Evolutionary conservation across 2,113 vertebrate genomes (phyloP).

Genomic region (Murina feae): DNA sequence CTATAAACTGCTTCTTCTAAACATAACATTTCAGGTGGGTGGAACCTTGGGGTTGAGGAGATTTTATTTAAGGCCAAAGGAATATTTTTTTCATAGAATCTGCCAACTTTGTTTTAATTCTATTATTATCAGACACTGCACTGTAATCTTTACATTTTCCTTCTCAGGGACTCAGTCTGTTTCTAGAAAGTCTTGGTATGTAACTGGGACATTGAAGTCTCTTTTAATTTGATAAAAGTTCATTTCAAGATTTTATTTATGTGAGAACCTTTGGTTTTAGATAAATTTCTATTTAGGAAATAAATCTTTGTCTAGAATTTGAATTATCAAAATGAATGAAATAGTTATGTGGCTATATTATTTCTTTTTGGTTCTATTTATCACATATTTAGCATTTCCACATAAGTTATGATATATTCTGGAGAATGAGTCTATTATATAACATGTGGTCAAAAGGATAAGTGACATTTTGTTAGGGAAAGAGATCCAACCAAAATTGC

Average conservation of each 20-base stretch:
- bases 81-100: background rate
- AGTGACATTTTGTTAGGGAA: background rate
- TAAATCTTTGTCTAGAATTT: background rate
- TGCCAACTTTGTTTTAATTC: background rate
- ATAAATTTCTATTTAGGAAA: background rate
- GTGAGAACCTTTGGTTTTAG: background rate
- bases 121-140: background rate
- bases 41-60: background rate
- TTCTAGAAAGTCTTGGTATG: background rate
- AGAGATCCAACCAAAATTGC: background rate
- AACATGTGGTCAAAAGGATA: background rate
- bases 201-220: background rate
- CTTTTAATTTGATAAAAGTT: background rate
- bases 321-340: background rate
- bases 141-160: background rate
- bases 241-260: constrained; percentile 5
- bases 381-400: background rate
- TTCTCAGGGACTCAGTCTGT: background rate
- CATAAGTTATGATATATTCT: background rate
- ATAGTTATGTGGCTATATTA: background rate
- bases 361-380: background rate
- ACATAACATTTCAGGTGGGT: background rate
- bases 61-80: background rate
- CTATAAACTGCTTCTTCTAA: background rate
- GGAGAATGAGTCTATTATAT: background rate